Conservation (phyloP, 2,113 vertebrate genomes). For the Bubo scandiacus region DNA sequence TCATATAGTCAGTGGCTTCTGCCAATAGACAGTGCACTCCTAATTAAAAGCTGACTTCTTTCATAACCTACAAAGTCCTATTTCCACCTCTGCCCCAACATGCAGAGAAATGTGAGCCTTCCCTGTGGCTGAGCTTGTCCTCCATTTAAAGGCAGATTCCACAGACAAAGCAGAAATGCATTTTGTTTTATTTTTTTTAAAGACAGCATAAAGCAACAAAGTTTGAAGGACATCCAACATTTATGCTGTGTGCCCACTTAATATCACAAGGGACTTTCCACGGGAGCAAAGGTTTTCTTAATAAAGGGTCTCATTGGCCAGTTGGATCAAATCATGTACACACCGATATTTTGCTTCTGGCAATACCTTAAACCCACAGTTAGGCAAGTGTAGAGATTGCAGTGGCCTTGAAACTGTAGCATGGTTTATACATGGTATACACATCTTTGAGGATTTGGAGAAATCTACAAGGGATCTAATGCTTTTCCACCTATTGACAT, state of each 20-base stretch:
- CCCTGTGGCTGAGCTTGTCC: neutral
- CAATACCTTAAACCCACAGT: slow-evolving; percentile 79
- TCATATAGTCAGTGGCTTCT: slow-evolving; percentile 9
- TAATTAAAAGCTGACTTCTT: slow-evolving; percentile 61
- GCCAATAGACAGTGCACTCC: slow-evolving; percentile 6
- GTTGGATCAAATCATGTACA: slow-evolving; percentile 73
- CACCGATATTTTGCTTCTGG: slow-evolving; percentile 79
- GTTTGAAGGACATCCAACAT: slow-evolving; percentile 75
- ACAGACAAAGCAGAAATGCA: slow-evolving; percentile 2
- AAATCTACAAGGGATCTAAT: slow-evolving; percentile 81
- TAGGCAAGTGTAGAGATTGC: slow-evolving; percentile 79
- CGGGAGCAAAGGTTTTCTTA: slow-evolving; percentile 67
- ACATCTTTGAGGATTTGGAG: slow-evolving; percentile 81
- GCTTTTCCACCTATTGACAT: slow-evolving; percentile 87
- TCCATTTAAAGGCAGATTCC: slow-evolving; percentile 2
- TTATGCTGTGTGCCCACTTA: slow-evolving; percentile 57
- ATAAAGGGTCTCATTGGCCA: slow-evolving; percentile 73
- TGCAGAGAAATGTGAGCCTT: neutral
- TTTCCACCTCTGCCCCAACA: slow-evolving; percentile 53
- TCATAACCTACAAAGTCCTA: slow-evolving; percentile 44
- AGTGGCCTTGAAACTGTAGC: slow-evolving; percentile 78
- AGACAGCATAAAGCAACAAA: slow-evolving; percentile 58
- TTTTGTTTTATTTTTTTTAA: slow-evolving; percentile 37
- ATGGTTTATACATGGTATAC: slow-evolving; percentile 74
- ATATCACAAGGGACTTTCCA: slow-evolving; percentile 45